A percentile compares a stretch with the other conserved stretches of the same genome.
phyloP scores from a whole-genome alignment of 2,113 vertebrate species.

The Ochotona curzoniae region DNA sequence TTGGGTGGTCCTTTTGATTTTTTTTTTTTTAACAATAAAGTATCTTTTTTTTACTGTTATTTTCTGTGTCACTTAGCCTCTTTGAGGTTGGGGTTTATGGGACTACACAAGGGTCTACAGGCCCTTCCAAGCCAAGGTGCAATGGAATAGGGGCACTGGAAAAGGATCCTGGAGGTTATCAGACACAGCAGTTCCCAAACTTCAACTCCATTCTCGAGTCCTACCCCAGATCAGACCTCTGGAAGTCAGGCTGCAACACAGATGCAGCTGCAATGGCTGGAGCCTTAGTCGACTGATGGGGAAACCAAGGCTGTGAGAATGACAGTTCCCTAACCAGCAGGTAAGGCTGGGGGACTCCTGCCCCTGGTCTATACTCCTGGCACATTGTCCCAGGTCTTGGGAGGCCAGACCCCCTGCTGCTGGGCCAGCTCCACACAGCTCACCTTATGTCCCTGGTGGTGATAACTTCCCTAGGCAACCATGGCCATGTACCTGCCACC shows the following conservation, averaged over 20 bases:
- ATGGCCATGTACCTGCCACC: neutral
- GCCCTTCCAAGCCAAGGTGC: neutral
- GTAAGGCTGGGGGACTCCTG: neutral
- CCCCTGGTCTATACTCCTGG: neutral
- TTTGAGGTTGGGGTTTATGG: neutral
- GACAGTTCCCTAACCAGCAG: neutral
- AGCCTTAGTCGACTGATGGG: neutral
- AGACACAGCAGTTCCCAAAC: neutral
- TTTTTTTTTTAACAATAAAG: conserved; percentile 79
- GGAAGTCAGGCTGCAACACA: neutral
- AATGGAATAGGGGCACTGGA: neutral
- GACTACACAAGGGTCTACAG: neutral
- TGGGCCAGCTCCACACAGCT: no score
- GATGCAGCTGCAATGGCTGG: neutral
- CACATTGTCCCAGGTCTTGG: neutral
- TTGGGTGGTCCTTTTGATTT: neutral
- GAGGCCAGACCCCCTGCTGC: neutral
- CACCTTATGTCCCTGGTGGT: no score
- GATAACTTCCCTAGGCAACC: neutral
- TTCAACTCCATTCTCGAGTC: neutral
- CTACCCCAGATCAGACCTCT: neutral
- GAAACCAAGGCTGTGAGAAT: neutral
- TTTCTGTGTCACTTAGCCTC: neutral
- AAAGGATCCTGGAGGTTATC: neutral
- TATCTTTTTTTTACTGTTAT: conserved; percentile 74